These are phyloP conservation scores for Microctenopoma steveboyesi DNA, from an alignment of 2,797 vertebrate species.

Conservation along the genomic window DNA sequence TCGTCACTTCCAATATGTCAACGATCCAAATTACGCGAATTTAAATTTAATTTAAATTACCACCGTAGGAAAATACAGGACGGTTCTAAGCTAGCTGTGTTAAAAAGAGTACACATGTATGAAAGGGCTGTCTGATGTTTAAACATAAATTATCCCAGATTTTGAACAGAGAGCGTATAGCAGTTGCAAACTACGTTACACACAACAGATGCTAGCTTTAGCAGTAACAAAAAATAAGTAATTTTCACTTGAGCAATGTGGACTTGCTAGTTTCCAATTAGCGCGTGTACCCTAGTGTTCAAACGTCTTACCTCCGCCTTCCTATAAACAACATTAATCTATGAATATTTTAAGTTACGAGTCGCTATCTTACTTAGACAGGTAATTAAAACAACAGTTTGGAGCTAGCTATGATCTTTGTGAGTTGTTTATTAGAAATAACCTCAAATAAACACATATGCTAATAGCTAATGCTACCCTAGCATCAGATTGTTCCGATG, in stretches of 20 bases:
- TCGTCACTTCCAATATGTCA: constrained; percentile 7
- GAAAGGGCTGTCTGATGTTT: not conserved
- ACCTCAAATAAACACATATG: constrained; percentile 44
- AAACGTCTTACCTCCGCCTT: not conserved
- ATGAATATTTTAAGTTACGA: not conserved
- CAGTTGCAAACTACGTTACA: not conserved
- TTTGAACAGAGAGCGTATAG: not conserved
- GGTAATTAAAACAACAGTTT: not conserved
- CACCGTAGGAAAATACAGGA: not conserved
- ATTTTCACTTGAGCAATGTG: not conserved
- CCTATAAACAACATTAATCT: not conserved
- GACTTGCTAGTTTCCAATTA: constrained; percentile 13
- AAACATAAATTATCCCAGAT: not conserved
- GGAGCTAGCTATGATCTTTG: not conserved
- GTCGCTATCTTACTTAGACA: not conserved
- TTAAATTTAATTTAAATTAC: not conserved
- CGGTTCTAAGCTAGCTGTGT: too few species aligned
- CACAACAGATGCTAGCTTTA: not conserved
- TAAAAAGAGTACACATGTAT: not conserved
- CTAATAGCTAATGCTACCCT: constrained; percentile 44
- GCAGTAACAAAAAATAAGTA: not conserved
- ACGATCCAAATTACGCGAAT: constrained; percentile 2
- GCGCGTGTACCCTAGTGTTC: not conserved
- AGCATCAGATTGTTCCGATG: not conserved
- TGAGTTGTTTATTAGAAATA: constrained; percentile 8